Evolutionary conservation across 2,113 vertebrate species (phyloP).

Genomic region (Chunga burmeisteri): DNA sequence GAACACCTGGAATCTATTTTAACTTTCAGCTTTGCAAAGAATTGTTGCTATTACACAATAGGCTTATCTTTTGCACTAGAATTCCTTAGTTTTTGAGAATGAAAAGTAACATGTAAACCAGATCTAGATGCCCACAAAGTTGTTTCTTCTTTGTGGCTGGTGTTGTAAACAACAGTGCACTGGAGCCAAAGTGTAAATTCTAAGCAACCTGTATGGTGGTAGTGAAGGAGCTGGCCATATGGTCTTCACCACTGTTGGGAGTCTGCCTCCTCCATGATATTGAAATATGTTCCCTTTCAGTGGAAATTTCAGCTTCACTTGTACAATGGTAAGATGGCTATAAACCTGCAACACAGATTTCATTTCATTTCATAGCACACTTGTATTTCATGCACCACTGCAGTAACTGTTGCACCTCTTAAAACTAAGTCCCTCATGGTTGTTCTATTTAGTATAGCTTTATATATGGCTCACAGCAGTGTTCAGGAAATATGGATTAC

Average conservation of each 20-base stretch:
- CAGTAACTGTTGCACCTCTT: constrained; percentile 70
- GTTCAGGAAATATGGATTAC: constrained; percentile 71
- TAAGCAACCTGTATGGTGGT: constrained; percentile 13
- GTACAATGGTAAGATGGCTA: constrained; percentile 62
- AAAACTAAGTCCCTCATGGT: constrained; percentile 63
- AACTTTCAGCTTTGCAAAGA: constrained; percentile 57
- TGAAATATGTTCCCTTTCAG: constrained; percentile 60
- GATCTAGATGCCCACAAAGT: constrained; percentile 9
- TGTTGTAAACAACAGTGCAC: constrained; percentile 67
- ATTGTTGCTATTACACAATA: constrained; percentile 53
- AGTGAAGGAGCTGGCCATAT: constrained; percentile 9
- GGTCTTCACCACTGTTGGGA: constrained; percentile 24
- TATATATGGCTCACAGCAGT: constrained; percentile 80
- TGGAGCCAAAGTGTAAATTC: background rate
- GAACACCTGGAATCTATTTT: constrained; percentile 65
- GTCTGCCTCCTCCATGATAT: constrained; percentile 36
- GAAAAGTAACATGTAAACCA: constrained; percentile 25
- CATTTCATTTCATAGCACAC: constrained; percentile 43
- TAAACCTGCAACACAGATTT: constrained; percentile 63
- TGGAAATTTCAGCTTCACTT: constrained; percentile 65
- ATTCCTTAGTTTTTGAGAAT: constrained; percentile 12
- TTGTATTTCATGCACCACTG: constrained; percentile 64
- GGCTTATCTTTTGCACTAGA: constrained; percentile 48
- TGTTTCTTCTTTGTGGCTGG: constrained; percentile 39
- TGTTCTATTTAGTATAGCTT: constrained; percentile 64